Evolutionary conservation across 1,140 invertebrate species (phyloP).

Genomic region (Pinna nobilis): DNA sequence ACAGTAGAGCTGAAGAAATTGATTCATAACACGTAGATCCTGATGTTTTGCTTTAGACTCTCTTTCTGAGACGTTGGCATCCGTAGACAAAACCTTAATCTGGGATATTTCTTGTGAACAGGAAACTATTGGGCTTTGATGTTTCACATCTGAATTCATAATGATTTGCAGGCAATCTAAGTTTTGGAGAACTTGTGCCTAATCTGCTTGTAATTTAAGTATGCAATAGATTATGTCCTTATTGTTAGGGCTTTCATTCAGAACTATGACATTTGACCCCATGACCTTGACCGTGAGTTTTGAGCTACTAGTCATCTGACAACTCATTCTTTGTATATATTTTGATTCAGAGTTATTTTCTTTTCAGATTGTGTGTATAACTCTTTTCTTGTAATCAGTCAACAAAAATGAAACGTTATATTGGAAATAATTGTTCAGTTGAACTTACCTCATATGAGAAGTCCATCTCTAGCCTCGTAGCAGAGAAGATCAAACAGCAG

Average conservation of each 20-base stretch:
- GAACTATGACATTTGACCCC: neutral
- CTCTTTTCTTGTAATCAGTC: constrained; percentile 37
- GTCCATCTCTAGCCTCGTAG: constrained; percentile 41
- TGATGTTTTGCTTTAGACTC: no score
- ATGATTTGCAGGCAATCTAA: no score
- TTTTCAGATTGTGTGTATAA: constrained; percentile 70
- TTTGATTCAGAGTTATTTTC: constrained; percentile 4
- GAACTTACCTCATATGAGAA: constrained; percentile 48
- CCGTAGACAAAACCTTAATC: no score
- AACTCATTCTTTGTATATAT: neutral
- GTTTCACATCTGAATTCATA: no score
- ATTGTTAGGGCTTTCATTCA: no score
- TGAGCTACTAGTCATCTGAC: neutral
- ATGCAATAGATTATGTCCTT: neutral
- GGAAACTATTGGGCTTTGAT: no score
- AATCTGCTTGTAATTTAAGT: neutral
- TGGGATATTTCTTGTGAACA: no score
- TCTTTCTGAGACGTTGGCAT: no score
- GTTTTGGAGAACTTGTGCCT: no score
- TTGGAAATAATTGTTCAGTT: constrained; percentile 53
- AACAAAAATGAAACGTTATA: constrained; percentile 56
- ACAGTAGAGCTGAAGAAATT: no score
- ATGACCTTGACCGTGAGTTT: neutral
- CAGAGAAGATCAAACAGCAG: constrained; percentile 42
- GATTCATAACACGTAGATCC: no score